Evolutionary conservation across 64 coral and sea anemone species (phyloP), one percentile per base, ranked within the genome.

Genomic region (Porites australiensis): DNA sequence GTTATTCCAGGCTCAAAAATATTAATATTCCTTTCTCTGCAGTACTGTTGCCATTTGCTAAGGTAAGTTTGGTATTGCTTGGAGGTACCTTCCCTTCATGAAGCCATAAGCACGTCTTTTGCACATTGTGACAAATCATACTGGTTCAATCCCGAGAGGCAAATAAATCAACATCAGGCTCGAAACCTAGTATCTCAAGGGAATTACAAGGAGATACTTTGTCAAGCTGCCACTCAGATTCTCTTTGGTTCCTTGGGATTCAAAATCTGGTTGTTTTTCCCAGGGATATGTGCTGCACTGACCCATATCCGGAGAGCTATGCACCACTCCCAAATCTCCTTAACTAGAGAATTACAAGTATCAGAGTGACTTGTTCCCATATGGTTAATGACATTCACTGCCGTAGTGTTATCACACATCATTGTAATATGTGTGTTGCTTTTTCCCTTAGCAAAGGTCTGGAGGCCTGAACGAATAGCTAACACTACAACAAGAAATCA

Each of bases 361-460:
- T 77, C 62, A 13, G 84, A 93, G 27, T 93, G 91, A 84, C 91
- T 93, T 15, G 84, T 93, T 37, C 91, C 91, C 91, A 93, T 93
- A 63, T 93, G 91, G 23, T 87, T 93, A 12, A 93, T 70, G 5
- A 43, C 51, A 43, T 51, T 21, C 13, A 88, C 85, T 47, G 91
- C 69, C 12, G 91, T 93, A 12, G 67, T 88, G n/a, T 88, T 93
- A 88, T 93, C 83, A 13, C 79, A 69, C 57, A 86, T 74, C 3
- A 93, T 48, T 6, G 63, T 44, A 10, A 93, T 61, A 78, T 93
- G 91, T n/a, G 74, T 61, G 6, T 46, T 52, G 18, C 27, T 46
- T 8, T 45, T 62, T 8, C 11, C 18, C 3, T n/a, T 53, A n/a
- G 70, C 71, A 60, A 89, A 89, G 3, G 73, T 57, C 55, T 77